Percentiles rank a stretch among this genome's conserved stretches.
Evolutionary conservation across 2,113 vertebrate genomes (phyloP).

Genomic region (Ochotona princeps): DNA sequence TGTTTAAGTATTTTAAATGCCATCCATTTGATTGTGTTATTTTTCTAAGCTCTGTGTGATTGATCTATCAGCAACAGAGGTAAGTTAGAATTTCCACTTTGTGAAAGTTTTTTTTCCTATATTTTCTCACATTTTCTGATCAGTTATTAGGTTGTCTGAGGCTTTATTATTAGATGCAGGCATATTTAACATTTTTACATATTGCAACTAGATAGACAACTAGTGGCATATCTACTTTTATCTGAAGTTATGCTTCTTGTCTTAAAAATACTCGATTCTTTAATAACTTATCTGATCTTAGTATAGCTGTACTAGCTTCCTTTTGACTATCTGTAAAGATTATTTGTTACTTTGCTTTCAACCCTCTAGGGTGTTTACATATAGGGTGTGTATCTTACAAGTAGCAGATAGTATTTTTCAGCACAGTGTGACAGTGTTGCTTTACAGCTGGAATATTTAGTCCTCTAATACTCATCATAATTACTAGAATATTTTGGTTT

Average conservation of each 20-base stretch:
- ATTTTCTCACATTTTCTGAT: not conserved
- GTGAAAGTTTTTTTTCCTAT: not conserved
- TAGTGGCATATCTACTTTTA: not conserved
- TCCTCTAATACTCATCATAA: not conserved
- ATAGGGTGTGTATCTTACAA: not conserved
- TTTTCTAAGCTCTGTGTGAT: not conserved
- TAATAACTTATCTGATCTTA: not conserved
- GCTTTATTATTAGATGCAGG: not conserved
- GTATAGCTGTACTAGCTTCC: not conserved
- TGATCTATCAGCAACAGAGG: not conserved
- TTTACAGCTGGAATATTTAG: not conserved
- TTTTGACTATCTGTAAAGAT: not conserved
- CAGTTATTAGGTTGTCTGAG: not conserved
- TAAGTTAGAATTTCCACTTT: not conserved
- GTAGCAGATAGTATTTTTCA: not conserved
- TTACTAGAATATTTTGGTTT: not conserved
- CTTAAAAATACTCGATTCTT: not conserved
- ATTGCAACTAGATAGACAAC: not conserved
- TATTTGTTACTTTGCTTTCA: not conserved
- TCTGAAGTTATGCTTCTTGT: not conserved
- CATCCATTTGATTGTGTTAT: not conserved
- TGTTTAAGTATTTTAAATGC: not conserved
- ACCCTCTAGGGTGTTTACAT: not conserved
- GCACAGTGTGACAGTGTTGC: not conserved
- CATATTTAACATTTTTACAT: not conserved